Percentiles rank a stretch among this genome's conserved stretches.
These are phyloP conservation scores for Pelusios castaneus DNA, from an alignment of 2,113 vertebrate species.

Conservation along the genomic window DNA sequence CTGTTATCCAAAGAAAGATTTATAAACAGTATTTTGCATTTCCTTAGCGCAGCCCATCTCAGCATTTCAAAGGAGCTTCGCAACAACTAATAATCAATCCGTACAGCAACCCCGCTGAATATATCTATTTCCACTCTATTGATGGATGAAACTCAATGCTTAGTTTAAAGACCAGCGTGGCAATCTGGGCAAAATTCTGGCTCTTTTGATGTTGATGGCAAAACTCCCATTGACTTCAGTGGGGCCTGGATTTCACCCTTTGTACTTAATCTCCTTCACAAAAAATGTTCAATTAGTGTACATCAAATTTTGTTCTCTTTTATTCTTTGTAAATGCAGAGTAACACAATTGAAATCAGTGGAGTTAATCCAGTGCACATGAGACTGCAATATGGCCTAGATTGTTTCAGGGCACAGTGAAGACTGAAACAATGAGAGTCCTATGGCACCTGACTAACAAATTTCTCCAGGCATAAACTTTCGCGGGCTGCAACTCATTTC, in stretches of 20 bases:
- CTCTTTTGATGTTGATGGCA: not conserved
- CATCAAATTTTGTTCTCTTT: constrained; percentile 8
- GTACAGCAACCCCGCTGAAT: not conserved
- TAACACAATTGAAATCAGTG: constrained; percentile 13
- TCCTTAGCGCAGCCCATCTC: not conserved
- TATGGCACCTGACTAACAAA: too few relatives aligned
- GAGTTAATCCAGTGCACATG: constrained; percentile 59
- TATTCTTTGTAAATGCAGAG: constrained; percentile 23
- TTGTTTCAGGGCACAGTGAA: constrained; percentile 42
- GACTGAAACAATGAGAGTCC: not conserved
- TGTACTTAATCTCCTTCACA: accelerated
- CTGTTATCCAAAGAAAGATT: not conserved
- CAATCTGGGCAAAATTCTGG: not conserved
- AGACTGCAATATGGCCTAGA: constrained; percentile 45
- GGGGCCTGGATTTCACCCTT: not conserved
- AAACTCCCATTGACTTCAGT: not conserved
- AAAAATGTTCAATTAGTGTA: constrained; percentile 6
- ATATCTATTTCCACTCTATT: not conserved
- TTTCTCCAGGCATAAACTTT: too few relatives aligned
- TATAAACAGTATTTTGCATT: not conserved
- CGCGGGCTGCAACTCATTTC: too few relatives aligned
- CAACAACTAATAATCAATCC: not conserved
- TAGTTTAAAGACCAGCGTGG: not conserved
- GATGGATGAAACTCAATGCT: not conserved
- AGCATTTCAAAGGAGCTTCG: not conserved